phyloP scores from a whole-genome alignment of 30 jellyfish, hydroid and myxozoan genomes.

The Morbakka virulenta region DNA sequence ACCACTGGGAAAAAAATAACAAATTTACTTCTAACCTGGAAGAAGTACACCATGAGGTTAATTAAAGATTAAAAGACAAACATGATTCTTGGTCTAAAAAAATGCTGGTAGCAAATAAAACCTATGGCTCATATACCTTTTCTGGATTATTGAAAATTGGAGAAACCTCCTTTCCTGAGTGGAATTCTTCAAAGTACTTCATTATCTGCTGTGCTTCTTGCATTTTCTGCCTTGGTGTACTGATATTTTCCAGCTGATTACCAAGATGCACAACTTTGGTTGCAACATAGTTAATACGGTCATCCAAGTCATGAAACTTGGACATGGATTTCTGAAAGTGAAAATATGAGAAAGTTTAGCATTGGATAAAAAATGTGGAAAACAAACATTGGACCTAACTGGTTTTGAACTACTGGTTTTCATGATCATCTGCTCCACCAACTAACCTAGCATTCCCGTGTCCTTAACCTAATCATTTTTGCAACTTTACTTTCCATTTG shows the following conservation, averaged over 20 bases:
- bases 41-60: too few relatives aligned
- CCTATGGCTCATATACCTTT: constrained; percentile 32
- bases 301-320: constrained; percentile 87
- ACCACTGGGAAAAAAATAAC: too few relatives aligned
- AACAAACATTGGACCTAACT: too few relatives aligned
- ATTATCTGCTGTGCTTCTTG: constrained; percentile 93
- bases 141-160: constrained; percentile 74
- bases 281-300: constrained; percentile 92
- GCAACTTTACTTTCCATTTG: too few relatives aligned
- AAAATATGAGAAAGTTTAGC: not conserved
- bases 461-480: too few relatives aligned
- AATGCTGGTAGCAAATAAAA: too few relatives aligned
- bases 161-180: constrained; percentile 76
- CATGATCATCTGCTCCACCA: too few relatives aligned
- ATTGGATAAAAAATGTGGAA: not conserved
- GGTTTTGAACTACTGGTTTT: too few relatives aligned
- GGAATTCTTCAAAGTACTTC: constrained; percentile 94
- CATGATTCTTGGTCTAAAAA: too few relatives aligned
- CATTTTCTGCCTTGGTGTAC: constrained; percentile 93
- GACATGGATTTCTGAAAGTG: constrained; percentile 66
- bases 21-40: too few relatives aligned
- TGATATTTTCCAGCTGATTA: constrained; percentile 88
- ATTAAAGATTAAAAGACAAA: too few relatives aligned
- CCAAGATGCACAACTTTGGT: constrained; percentile 98
- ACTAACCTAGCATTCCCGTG: too few relatives aligned